Conservation (phyloP, 2,888 invertebrate genomes). For the Amphiduros pacificus region DNA sequence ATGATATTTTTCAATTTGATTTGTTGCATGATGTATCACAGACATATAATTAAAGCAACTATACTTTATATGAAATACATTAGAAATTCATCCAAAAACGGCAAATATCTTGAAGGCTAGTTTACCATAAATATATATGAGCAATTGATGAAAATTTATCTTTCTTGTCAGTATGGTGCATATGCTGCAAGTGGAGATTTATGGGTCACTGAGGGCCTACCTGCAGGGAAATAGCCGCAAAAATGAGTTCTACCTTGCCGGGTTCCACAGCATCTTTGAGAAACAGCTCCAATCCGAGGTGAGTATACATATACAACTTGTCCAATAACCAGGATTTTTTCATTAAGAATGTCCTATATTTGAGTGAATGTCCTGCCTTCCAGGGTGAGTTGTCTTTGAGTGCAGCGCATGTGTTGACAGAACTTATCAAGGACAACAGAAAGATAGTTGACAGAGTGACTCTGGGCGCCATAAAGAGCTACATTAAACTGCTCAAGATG, state of each 20-base stretch:
- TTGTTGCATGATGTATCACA: no score
- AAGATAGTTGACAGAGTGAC: slow-evolving; percentile 30
- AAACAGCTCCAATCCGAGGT: slow-evolving; percentile 17
- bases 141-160: no score
- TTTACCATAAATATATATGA: no score
- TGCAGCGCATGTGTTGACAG: slow-evolving; percentile 27
- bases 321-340: no score
- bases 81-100: no score
- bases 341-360: no score
- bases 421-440: slow-evolving; percentile 30
- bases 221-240: slow-evolving; percentile 29
- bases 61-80: no score
- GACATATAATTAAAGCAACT: no score
- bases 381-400: slow-evolving; percentile 22
- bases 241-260: slow-evolving; percentile 30
- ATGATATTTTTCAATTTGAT: no score
- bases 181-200: slow-evolving; percentile 6
- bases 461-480: slow-evolving; percentile 16
- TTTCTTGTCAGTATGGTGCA: not conserved
- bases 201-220: slow-evolving; percentile 22
- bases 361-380: no score
- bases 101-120: no score
- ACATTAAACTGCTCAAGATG: slow-evolving; percentile 19
- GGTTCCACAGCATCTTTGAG: slow-evolving; percentile 31
- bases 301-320: no score